A percentile compares a stretch with the other conserved stretches of the same genome.
Conservation (phyloP, 2,888 invertebrate species). For the Chaitophorus viminalis region DNA sequence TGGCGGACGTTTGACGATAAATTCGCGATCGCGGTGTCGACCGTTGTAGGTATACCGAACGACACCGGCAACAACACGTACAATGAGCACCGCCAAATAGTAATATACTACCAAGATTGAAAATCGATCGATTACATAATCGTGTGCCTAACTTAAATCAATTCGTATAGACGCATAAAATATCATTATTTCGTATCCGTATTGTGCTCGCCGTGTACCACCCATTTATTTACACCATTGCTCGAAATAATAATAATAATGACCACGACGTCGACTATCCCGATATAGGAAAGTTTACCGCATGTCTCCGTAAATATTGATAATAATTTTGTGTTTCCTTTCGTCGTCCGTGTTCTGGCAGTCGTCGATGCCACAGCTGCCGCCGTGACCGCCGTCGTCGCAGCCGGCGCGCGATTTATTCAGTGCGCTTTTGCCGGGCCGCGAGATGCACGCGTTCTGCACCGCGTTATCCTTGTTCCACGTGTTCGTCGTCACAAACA, state of each 20-base stretch:
- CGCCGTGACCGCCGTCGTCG: background rate
- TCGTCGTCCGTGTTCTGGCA: background rate
- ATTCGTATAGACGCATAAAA: too few relatives aligned
- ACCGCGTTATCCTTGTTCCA: slow-evolving; percentile 1
- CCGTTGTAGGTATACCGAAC: too few relatives aligned
- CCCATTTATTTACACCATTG: too few relatives aligned
- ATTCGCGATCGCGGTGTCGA: too few relatives aligned
- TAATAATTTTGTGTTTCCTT: background rate
- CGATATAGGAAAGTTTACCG: background rate
- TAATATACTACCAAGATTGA: too few relatives aligned
- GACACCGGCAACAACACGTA: too few relatives aligned
- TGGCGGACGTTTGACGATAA: too few relatives aligned
- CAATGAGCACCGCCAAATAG: too few relatives aligned
- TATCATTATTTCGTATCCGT: too few relatives aligned
- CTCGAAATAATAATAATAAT: background rate
- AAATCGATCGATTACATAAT: too few relatives aligned
- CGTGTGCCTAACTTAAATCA: too few relatives aligned
- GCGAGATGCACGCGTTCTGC: slow-evolving; percentile 22
- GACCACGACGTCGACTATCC: background rate
- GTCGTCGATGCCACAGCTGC: background rate
- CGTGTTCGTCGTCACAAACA: slow-evolving; percentile 28
- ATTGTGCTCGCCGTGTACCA: too few relatives aligned
- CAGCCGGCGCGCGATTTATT: background rate
- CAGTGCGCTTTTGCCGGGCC: background rate
- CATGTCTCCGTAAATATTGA: background rate